Evolutionary conservation across 2,797 vertebrate genomes (phyloP).

Genomic region (Phoeniculus purpureus): DNA sequence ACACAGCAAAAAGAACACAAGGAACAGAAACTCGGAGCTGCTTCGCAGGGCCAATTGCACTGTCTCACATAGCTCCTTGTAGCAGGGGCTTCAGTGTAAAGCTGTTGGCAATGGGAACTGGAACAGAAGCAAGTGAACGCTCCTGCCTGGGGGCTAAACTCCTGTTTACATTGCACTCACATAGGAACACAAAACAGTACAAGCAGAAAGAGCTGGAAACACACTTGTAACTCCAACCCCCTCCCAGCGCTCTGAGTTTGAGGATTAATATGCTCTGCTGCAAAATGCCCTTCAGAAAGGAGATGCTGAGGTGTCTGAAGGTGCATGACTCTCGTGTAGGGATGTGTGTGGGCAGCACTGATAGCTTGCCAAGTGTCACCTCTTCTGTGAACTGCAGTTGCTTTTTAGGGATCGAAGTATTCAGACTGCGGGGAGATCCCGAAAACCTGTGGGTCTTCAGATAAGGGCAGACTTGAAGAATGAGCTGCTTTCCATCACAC

Average conservation of each 20-base stretch:
- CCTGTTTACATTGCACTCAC: neutral
- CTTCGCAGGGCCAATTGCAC: neutral
- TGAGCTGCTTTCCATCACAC: accelerated
- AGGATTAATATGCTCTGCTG: neutral
- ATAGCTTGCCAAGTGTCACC: neutral
- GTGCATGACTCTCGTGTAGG: neutral
- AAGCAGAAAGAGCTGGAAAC: neutral
- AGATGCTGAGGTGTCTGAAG: neutral
- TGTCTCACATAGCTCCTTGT: neutral
- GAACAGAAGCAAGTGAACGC: neutral
- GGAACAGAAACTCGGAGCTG: neutral
- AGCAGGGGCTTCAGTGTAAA: neutral
- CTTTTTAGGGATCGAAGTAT: neutral
- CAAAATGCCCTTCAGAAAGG: neutral
- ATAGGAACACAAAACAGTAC: neutral
- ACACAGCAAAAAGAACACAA: neutral
- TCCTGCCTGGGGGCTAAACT: no score
- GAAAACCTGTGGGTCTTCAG: neutral
- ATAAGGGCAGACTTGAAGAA: neutral
- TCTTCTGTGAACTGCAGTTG: neutral
- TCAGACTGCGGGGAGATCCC: neutral
- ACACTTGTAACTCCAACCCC: neutral
- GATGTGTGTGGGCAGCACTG: accelerated
- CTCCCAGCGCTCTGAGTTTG: neutral
- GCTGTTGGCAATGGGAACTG: neutral